A percentile compares a stretch with the other conserved stretches of the same genome.
These are phyloP conservation scores for Heliconius ethilla DNA, from an alignment of 2,888 invertebrate species.

Conservation along the genomic window DNA sequence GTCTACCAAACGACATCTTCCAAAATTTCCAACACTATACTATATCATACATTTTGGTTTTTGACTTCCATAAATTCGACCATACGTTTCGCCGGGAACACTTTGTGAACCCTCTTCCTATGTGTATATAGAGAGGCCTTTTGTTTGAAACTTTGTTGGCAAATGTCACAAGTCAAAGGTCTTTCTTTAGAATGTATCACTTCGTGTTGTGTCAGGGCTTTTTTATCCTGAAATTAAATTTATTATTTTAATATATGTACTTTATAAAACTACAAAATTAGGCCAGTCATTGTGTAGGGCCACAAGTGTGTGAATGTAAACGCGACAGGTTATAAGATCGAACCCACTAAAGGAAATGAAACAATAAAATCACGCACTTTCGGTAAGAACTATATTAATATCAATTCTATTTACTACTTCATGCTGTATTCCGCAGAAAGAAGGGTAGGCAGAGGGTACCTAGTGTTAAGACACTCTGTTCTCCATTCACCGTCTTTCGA, in stretches of 20 bases:
- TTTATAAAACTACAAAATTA: no score
- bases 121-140: constrained; percentile 76
- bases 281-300: no score
- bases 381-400: no score
- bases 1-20: neutral
- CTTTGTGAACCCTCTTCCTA: constrained; percentile 70
- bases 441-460: no score
- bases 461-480: no score
- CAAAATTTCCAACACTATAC: neutral
- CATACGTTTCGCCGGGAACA: constrained; percentile 60
- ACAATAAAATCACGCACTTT: no score
- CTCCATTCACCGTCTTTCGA: no score
- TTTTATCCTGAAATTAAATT: constrained; percentile 63
- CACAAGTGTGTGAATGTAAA: no score
- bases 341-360: no score
- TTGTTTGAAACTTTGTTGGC: constrained; percentile 75
- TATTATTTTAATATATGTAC: neutral
- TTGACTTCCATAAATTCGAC: constrained; percentile 65
- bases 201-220: constrained; percentile 69
- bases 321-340: no score
- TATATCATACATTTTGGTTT: neutral
- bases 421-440: no score
- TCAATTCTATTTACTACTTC: no score
- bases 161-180: constrained; percentile 71
- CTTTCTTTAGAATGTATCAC: constrained; percentile 72